phyloP scores from a whole-genome alignment of 2,797 vertebrate species.

The Buceros bicornis region DNA sequence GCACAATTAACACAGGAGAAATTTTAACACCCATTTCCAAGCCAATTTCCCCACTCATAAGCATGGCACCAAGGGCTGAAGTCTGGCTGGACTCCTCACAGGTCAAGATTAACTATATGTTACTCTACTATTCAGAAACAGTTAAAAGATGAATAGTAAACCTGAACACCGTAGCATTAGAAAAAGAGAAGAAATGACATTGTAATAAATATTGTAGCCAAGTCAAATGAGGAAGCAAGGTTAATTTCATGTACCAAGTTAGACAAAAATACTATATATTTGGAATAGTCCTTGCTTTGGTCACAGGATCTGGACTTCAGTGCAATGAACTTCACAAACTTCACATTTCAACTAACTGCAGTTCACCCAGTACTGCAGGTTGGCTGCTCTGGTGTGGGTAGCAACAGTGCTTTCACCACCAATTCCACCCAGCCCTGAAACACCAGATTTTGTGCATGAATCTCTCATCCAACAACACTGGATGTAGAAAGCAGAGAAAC shows the following conservation, averaged over 20 bases:
- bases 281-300: not conserved
- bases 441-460: not conserved
- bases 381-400: not conserved
- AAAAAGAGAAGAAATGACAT: not conserved
- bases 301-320: not conserved
- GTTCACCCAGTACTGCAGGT: not conserved
- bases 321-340: not conserved
- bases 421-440: not conserved
- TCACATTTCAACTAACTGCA: not conserved
- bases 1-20: conserved; percentile 19
- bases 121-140: not conserved
- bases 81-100: not conserved
- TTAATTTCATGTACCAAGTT: not conserved
- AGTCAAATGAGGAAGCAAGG: not conserved
- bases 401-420: not conserved
- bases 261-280: not conserved
- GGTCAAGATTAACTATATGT: not conserved
- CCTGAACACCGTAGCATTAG: not conserved
- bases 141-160: conserved; percentile 23
- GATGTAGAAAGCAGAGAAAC: fast-evolving
- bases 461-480: not conserved
- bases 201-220: not conserved
- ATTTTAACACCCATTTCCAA: conserved; percentile 14
- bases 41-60: not conserved
- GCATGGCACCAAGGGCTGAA: not conserved